Evolutionary conservation across 1,140 invertebrate species (phyloP).

Genomic region (Drosophila tsacasi): DNA sequence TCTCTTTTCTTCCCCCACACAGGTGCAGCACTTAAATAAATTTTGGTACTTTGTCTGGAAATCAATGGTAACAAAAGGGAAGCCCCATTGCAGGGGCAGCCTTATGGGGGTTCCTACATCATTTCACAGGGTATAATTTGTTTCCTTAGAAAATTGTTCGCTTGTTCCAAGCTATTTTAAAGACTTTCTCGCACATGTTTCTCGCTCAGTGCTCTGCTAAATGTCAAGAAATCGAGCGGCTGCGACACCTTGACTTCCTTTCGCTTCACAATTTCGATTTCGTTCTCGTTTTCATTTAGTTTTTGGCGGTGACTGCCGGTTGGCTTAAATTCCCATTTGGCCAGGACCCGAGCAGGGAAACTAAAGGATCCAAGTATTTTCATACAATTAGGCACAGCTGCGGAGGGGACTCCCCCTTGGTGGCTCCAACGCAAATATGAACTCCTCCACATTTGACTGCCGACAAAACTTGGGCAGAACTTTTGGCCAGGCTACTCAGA

Average conservation of each 20-base stretch:
- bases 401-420: neutral
- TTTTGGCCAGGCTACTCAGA: conserved; percentile 46
- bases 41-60: neutral
- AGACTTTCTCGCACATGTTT: neutral
- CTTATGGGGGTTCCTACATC: too few species aligned
- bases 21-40: conserved; percentile 13
- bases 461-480: conserved; percentile 52
- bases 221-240: conserved; percentile 12
- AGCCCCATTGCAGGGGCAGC: too few species aligned
- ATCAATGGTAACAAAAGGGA: too few species aligned
- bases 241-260: conserved; percentile 33
- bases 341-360: conserved; percentile 15
- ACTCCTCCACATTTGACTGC: conserved; percentile 63
- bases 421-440: conserved; percentile 55
- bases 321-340: conserved; percentile 69
- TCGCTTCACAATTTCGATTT: conserved; percentile 2
- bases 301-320: conserved; percentile 12
- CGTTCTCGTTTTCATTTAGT: conserved; percentile 23
- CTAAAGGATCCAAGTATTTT: conserved; percentile 71
- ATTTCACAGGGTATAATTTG: neutral
- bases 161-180: neutral
- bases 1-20: neutral
- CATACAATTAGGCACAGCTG: conserved; percentile 72
- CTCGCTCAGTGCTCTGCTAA: neutral
- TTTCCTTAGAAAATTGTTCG: neutral